phyloP scores from a whole-genome alignment of 2,888 invertebrate species.

The Meghimatium bilineatum region DNA sequence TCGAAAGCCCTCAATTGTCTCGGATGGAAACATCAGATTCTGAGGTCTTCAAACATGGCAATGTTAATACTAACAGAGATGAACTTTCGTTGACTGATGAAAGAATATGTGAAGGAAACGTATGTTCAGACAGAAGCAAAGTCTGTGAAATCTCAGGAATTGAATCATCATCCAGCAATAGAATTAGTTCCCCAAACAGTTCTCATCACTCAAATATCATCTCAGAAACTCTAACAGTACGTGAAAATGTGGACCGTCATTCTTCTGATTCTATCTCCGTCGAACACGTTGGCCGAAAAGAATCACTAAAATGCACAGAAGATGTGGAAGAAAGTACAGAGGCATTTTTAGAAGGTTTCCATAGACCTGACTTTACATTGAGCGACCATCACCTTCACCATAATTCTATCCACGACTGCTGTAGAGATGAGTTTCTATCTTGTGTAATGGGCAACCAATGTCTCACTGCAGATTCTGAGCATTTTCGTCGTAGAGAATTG shows the following conservation, averaged over 20 bases:
- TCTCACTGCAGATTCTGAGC: neutral
- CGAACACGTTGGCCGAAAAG: neutral
- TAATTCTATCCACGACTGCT: neutral
- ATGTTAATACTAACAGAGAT: neutral
- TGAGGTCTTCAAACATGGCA: neutral
- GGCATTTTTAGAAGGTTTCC: slow-evolving; percentile 28
- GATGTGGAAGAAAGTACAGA: neutral
- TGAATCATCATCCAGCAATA: neutral
- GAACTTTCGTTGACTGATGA: neutral
- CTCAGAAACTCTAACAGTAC: neutral
- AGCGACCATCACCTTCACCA: neutral
- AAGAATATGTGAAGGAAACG: neutral
- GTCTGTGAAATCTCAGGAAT: neutral
- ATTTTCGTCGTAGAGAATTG: neutral
- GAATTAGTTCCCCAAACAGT: neutral
- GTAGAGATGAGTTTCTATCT: neutral
- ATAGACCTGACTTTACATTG: neutral
- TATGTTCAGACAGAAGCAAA: neutral
- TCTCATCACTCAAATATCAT: neutral
- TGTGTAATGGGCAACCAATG: neutral
- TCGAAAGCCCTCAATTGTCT: neutral
- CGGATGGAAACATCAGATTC: neutral
- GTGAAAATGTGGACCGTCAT: too few relatives aligned
- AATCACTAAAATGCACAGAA: neutral
- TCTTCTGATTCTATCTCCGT: neutral